Percentiles rank a stretch among this genome's conserved stretches.
phyloP scores from a whole-genome alignment of 2,888 invertebrate species.

The Endotricha flammealis region DNA sequence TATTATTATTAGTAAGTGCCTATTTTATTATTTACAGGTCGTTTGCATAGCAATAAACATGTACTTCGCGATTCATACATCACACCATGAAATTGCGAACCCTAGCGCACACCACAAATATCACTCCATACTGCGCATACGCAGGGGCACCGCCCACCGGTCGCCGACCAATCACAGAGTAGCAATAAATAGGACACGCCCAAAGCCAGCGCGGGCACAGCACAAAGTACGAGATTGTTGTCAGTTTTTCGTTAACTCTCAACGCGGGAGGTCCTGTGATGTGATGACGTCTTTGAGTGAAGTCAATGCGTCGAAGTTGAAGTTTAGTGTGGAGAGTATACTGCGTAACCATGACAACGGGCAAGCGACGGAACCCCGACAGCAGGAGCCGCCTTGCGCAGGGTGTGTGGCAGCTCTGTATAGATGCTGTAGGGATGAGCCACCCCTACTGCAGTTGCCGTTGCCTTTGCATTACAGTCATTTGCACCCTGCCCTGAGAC shows the following conservation, averaged over 20 bases:
- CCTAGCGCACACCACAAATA: neutral
- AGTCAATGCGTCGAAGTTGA: slow-evolving; percentile 66
- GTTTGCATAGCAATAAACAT: too few relatives aligned
- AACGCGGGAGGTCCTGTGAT: slow-evolving; percentile 29
- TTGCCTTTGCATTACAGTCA: slow-evolving; percentile 60
- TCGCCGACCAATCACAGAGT: slow-evolving; percentile 44
- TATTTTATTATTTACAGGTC: too few relatives aligned
- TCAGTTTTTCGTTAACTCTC: slow-evolving; percentile 54
- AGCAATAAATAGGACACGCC: slow-evolving; percentile 50
- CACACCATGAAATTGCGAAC: too few relatives aligned
- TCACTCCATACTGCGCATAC: slow-evolving; percentile 47
- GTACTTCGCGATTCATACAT: too few relatives aligned
- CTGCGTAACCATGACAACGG: slow-evolving; percentile 66
- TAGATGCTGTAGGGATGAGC: slow-evolving; percentile 78
- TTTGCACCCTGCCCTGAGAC: slow-evolving; percentile 65
- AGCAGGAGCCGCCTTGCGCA: slow-evolving; percentile 74
- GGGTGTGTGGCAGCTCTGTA: slow-evolving; percentile 82
- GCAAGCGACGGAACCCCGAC: slow-evolving; percentile 27
- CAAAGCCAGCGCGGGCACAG: slow-evolving; percentile 54
- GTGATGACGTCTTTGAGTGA: slow-evolving; percentile 63
- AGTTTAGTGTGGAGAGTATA: slow-evolving; percentile 85
- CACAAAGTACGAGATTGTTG: slow-evolving; percentile 30
- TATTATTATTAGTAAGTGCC: too few relatives aligned
- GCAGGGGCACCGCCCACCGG: slow-evolving; percentile 48
- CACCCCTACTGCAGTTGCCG: slow-evolving; percentile 54